phyloP scores from a whole-genome alignment of 2,113 vertebrate species.

The Cryptotis parvus region DNA sequence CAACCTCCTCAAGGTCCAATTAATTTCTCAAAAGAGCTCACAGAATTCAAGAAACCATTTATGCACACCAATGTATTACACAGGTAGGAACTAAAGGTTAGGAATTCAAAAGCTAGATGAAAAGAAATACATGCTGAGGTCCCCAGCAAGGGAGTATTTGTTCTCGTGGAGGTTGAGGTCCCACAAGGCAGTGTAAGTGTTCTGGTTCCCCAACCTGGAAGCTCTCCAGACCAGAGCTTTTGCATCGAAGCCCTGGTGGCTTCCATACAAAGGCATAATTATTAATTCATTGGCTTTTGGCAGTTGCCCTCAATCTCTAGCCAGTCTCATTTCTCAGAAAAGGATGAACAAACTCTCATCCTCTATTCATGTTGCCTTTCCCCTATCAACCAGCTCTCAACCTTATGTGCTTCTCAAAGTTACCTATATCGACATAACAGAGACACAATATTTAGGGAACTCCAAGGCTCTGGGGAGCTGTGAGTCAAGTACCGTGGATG shows the following conservation, averaged over 20 bases:
- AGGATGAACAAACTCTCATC: not conserved
- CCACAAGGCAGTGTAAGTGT: not conserved
- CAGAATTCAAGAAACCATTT: not conserved
- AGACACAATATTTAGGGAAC: not conserved
- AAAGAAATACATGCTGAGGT: not conserved
- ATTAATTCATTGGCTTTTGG: not conserved
- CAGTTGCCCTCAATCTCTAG: not conserved
- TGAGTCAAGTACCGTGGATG: not conserved
- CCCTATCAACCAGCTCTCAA: not conserved
- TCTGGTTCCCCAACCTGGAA: not conserved
- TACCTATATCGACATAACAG: not conserved
- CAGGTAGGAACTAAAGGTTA: not conserved
- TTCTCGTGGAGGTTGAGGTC: not conserved
- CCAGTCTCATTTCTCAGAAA: not conserved
- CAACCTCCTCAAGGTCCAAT: not conserved
- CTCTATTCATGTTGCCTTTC: not conserved
- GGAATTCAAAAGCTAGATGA: not conserved
- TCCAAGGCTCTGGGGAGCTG: not conserved
- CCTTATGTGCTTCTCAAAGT: not conserved
- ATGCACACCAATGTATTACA: not conserved
- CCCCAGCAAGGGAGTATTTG: not conserved
- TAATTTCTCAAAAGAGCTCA: not conserved
- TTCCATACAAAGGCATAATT: not conserved
- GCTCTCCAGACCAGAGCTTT: not conserved
- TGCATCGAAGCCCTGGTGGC: not conserved